These are phyloP conservation scores for Pristionchus japonicus DNA, from an alignment of 2,888 invertebrate species.

Conservation along the genomic window DNA sequence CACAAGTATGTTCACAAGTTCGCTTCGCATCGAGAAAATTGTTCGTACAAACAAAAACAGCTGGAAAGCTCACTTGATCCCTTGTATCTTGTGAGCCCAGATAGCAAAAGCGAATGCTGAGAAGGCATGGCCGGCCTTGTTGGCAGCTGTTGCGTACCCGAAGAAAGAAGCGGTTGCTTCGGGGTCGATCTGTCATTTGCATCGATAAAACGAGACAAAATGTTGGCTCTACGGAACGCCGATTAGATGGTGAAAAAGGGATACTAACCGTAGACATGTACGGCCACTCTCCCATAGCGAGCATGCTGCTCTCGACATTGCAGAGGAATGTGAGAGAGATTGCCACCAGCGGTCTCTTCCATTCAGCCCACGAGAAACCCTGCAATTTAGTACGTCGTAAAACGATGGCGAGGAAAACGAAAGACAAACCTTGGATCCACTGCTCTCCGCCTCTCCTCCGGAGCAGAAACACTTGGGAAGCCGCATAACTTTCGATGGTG, in stretches of 20 bases:
- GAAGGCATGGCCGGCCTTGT: slow-evolving; percentile 57
- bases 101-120: slow-evolving; percentile 59
- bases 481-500: neutral
- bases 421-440: neutral
- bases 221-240: too few relatives aligned
- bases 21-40: neutral
- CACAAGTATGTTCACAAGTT: neutral
- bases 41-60: neutral
- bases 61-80: neutral
- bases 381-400: neutral
- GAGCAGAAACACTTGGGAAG: neutral
- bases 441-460: neutral
- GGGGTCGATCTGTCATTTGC: slow-evolving; percentile 54
- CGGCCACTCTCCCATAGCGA: neutral
- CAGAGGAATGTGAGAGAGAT: neutral
- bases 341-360: neutral
- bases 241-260: neutral
- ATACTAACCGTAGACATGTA: neutral
- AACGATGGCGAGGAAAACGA: neutral
- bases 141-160: slow-evolving; percentile 57
- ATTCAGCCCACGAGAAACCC: neutral
- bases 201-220: too few relatives aligned
- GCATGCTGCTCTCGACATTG: slow-evolving; percentile 1
- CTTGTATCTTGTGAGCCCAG: slow-evolving; percentile 52
- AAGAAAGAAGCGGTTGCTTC: slow-evolving; percentile 60